Conservation (phyloP, 2,888 invertebrate species). For the Pomacea canaliculata region DNA sequence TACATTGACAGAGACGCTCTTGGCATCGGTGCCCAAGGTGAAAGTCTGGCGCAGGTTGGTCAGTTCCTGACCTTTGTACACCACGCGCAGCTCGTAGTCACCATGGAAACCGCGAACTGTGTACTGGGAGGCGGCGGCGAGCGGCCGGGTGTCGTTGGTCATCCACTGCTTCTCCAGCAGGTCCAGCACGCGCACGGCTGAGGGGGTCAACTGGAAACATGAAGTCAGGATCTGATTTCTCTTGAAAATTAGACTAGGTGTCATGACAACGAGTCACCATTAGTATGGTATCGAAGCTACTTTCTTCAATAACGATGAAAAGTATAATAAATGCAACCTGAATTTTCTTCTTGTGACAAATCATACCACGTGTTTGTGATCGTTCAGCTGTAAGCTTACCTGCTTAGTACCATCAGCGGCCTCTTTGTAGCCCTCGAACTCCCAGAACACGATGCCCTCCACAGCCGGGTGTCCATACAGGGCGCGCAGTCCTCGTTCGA, state of each 20-base stretch:
- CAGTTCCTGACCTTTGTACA: conserved; percentile 33
- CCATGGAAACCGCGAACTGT: conserved; percentile 38
- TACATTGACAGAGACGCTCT: no score
- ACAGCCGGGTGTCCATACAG: conserved; percentile 36
- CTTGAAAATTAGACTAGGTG: no score
- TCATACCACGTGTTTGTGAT: no score
- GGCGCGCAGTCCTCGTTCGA: conserved; percentile 30
- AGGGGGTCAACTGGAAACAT: conserved; percentile 22
- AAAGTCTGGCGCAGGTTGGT: conserved; percentile 20
- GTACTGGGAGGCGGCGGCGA: conserved; percentile 22
- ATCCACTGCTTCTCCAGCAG: conserved; percentile 30
- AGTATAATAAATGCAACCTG: no score
- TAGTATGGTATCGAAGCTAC: no score
- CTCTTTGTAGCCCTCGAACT: conserved; percentile 34
- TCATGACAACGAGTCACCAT: no score
- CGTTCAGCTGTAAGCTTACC: no score
- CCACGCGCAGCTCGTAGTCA: conserved; percentile 37
- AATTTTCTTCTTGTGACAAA: no score
- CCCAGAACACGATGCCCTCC: conserved; percentile 35
- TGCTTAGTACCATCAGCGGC: background rate
- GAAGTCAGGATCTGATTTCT: no score
- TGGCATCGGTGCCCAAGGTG: conserved; percentile 9
- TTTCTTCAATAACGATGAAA: no score
- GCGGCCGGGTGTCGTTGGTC: conserved; percentile 17
- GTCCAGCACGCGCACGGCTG: conserved; percentile 22